Conservation (phyloP, 2,888 invertebrate species). For the Lasioglossum lativentre region DNA sequence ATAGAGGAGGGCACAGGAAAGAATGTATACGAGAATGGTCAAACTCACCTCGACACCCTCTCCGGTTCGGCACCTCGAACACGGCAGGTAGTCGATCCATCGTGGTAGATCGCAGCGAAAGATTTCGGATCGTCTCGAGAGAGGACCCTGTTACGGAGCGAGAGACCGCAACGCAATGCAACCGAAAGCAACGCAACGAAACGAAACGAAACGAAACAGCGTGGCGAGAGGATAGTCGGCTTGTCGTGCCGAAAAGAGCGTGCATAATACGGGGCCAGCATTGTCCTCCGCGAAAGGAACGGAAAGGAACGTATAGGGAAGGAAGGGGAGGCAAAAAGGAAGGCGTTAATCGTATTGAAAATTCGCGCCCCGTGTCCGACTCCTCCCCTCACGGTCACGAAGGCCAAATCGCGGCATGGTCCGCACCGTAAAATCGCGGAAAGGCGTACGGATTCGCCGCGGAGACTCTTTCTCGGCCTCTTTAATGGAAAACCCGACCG, state of each 20-base stretch:
- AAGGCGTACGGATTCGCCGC: constrained; percentile 41
- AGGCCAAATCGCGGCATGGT: constrained; percentile 30
- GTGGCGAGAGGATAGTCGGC: constrained; percentile 22
- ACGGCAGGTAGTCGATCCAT: constrained; percentile 62
- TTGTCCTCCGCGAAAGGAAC: constrained; percentile 72
- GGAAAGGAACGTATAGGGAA: constrained; percentile 62
- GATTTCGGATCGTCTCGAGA: constrained; percentile 33
- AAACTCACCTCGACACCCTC: constrained; percentile 2
- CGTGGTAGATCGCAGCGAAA: constrained; percentile 45
- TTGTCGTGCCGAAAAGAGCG: constrained; percentile 71
- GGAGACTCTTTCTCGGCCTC: neutral
- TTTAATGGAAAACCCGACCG: constrained; percentile 33
- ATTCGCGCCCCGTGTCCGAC: constrained; percentile 75
- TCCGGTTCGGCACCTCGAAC: constrained; percentile 41
- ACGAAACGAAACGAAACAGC: constrained; percentile 19
- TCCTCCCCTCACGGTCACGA: constrained; percentile 50
- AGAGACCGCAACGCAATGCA: constrained; percentile 18
- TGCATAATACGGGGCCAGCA: constrained; percentile 73
- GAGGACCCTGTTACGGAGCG: constrained; percentile 26
- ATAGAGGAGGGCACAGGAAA: neutral
- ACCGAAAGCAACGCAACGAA: constrained; percentile 26
- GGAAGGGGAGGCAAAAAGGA: constrained; percentile 37
- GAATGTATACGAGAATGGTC: neutral
- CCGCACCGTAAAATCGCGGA: constrained; percentile 71
- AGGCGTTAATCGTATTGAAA: constrained; percentile 77